Evolutionary conservation across 2,113 vertebrate species (phyloP).

Genomic region (Raphicerus campestris): DNA sequence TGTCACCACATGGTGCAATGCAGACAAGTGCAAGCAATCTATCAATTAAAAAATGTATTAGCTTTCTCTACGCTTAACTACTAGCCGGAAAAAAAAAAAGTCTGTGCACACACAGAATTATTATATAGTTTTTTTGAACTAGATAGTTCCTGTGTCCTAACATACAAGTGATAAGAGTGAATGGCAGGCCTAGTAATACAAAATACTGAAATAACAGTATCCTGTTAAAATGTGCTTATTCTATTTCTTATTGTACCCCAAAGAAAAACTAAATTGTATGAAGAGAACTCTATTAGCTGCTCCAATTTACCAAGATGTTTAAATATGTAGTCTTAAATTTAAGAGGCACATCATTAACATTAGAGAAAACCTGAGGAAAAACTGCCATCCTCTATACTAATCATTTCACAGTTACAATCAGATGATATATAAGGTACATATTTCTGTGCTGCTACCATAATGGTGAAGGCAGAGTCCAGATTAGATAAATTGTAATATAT

Average conservation of each 20-base stretch:
- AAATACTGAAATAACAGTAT: conserved; percentile 6
- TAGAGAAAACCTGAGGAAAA: not conserved
- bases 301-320: conserved; percentile 20
- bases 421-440: not conserved
- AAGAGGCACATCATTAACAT: not conserved
- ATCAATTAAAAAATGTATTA: not conserved
- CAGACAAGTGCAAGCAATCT: not conserved
- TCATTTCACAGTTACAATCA: not conserved
- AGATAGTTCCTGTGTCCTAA: not conserved
- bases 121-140: not conserved
- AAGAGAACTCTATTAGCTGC: not conserved
- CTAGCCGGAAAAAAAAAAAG: not conserved
- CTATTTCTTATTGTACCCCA: not conserved
- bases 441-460: not conserved
- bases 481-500: not conserved
- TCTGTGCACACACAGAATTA: not conserved
- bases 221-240: conserved; percentile 15
- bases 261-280: conserved; percentile 45
- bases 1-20: not conserved
- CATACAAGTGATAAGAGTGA: not conserved
- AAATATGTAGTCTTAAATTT: conserved; percentile 30
- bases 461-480: not conserved
- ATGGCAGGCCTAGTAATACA: not conserved
- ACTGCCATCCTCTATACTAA: not conserved
- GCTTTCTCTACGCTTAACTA: not conserved